Evolutionary conservation across 1,140 invertebrate species (phyloP), one percentile per base, ranked within the genome.

Genomic region (Dreissena polymorpha): DNA sequence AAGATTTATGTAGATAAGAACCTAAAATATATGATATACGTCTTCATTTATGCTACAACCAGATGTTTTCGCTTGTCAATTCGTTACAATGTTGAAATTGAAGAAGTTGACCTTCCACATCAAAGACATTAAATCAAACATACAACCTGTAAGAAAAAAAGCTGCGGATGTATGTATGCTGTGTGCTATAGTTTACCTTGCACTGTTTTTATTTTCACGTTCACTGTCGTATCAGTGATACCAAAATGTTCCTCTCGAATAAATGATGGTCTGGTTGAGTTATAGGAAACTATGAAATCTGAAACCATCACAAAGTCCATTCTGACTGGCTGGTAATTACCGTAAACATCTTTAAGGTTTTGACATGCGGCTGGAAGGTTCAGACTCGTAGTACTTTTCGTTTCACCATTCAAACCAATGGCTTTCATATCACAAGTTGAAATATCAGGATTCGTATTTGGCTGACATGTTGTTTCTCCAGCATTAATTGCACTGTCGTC

Each of bases 291-390:
- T 0, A 21, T 29, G 29, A 69, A 69, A 6, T 69, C 67, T 29
- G 67, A 69, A 16, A 49, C 29, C 12, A 69, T 27, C 0, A 16
- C 49, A n/a, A 72, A 72, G 39, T 72, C 18, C 21, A 72, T 0
- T 7, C 25, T n/a, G 1, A 55, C 39, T 51, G 70, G 70, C 70
- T 72, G 49, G 53, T 51, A 72, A 18, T 72, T 51, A 1, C 70
- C 70, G 53, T 72, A 72, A 7, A 72, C 25, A 25, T 72, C 70
- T 16, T 51, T 39, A n/a, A 70, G 39, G 12, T 18, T 18, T 10
- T 71, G 27, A 21, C 69, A 71, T 21, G 16, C 16, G 29, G 27
- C 49, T 49, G 69, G 10, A 12, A 49, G 23, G 10, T 29, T 71
- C 50, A 23, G 49, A 10, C 7, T n/a, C 51, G 14, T 16, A 12